phyloP scores from a whole-genome alignment of 2,888 invertebrate species.

The Drosophila mimica region DNA sequence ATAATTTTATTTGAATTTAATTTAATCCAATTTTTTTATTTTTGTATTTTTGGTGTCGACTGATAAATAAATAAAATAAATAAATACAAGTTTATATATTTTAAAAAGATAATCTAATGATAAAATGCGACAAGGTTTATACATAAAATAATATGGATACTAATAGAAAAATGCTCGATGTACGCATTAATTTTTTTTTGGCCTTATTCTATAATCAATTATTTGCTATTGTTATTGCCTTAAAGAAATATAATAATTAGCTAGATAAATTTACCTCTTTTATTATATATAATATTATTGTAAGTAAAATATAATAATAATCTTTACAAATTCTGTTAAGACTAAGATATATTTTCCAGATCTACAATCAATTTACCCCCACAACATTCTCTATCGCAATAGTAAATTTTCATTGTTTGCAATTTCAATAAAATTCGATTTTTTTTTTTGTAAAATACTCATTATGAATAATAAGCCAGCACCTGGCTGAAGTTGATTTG shows the following conservation, averaged over 20 bases:
- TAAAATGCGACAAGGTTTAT: background rate
- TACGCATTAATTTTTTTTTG: background rate
- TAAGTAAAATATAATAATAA: background rate
- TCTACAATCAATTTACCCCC: fast-evolving
- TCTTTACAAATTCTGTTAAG: background rate
- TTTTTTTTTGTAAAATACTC: background rate
- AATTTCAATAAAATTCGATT: background rate
- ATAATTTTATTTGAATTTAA: too few species aligned
- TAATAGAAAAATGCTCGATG: background rate
- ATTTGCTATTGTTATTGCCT: background rate
- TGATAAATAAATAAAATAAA: too few species aligned
- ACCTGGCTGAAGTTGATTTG: background rate
- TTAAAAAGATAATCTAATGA: too few species aligned
- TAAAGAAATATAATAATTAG: too few species aligned
- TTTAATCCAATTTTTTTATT: too few species aligned
- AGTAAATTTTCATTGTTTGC: background rate
- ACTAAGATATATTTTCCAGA: background rate
- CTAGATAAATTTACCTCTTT: too few species aligned
- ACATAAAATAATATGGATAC: background rate
- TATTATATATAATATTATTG: too few species aligned
- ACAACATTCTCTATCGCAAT: background rate
- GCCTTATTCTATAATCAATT: too few species aligned
- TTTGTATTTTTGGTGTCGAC: too few species aligned
- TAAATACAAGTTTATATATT: too few species aligned
- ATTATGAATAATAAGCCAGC: background rate